Conservation (phyloP, 53 echinoderm and acorn worm genomes). For the Temnopleurus reevesii region DNA sequence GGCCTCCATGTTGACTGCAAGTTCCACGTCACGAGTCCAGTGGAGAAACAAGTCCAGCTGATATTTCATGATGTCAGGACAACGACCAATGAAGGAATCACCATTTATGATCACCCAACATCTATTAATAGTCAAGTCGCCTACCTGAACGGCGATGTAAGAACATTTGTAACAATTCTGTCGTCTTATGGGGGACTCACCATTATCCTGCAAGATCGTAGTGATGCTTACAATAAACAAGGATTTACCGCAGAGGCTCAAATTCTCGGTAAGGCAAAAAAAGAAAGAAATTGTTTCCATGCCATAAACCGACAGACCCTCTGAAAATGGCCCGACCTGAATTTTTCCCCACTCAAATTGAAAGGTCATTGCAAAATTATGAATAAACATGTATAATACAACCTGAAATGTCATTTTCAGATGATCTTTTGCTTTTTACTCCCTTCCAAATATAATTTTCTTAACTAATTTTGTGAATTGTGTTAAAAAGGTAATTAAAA, state of each 20-base stretch:
- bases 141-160: background rate
- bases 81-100: conserved; percentile 1
- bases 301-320: no score
- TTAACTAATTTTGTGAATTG: no score
- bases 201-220: background rate
- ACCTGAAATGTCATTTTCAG: no score
- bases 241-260: background rate
- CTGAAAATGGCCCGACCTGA: no score
- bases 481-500: no score
- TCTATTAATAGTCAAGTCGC: background rate
- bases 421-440: no score
- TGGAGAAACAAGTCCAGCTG: background rate
- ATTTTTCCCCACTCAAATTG: no score
- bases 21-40: background rate
- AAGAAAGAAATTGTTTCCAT: no score
- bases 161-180: background rate
- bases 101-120: background rate
- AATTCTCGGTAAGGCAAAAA: conserved; percentile 12
- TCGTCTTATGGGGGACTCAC: background rate
- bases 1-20: background rate
- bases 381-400: no score
- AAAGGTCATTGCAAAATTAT: no score
- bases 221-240: background rate
- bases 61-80: background rate
- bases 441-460: no score